Evolutionary conservation across 2,797 vertebrate species (phyloP).

Genomic region (Gobio occitaniae): DNA sequence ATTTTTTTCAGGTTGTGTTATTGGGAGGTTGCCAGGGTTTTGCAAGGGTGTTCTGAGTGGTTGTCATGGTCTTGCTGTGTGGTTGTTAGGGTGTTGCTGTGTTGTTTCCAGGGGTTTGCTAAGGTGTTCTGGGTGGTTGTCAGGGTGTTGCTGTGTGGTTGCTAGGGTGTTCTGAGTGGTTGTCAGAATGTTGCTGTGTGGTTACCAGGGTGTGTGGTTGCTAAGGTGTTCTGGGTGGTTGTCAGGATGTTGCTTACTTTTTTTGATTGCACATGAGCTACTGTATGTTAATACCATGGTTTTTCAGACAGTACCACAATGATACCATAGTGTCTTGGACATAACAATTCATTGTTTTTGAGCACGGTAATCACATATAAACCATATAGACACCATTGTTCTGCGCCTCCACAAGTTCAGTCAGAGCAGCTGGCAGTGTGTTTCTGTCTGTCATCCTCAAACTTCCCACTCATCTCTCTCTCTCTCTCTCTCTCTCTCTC

Average conservation of each 20-base stretch:
- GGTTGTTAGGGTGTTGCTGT: background rate
- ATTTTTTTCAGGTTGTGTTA: too few species aligned
- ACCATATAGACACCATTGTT: background rate
- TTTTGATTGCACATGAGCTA: background rate
- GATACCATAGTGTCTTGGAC: background rate
- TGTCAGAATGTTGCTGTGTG: background rate
- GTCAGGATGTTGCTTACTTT: background rate
- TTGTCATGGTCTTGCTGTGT: background rate
- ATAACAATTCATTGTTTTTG: background rate
- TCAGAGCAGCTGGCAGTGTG: background rate
- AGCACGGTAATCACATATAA: background rate
- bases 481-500: background rate
- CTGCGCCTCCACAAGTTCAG: background rate
- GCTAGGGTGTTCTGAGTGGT: background rate
- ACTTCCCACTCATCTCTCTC: background rate
- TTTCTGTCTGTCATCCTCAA: background rate
- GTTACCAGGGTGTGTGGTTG: background rate
- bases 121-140: too few species aligned
- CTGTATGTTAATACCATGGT: too few species aligned
- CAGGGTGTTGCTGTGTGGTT: background rate
- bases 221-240: background rate
- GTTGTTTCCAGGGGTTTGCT: background rate
- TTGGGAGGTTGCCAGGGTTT: too few species aligned
- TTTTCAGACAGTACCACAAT: background rate
- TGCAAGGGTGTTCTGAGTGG: background rate